These are phyloP conservation scores for Drosophila simulans DNA, from an alignment of 1,140 invertebrate genomes.

Conservation along the genomic window DNA sequence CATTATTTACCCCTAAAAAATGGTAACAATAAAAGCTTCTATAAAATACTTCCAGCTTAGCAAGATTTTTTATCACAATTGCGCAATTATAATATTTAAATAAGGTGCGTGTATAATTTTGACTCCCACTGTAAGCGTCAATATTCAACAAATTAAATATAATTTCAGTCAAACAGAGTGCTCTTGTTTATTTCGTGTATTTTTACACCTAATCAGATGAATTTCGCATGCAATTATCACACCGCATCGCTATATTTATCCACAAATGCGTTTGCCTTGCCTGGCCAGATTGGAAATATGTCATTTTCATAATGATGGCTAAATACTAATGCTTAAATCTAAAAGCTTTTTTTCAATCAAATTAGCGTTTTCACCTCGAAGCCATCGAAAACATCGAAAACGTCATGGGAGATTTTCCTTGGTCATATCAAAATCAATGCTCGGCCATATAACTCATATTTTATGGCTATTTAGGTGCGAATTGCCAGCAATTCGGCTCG, in stretches of 20 bases:
- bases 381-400: not conserved
- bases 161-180: conserved; percentile 19
- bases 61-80: no score
- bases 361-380: conserved; percentile 26
- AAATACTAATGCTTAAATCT: conserved; percentile 9
- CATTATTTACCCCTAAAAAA: no score
- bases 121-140: not conserved
- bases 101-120: not conserved
- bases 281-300: conserved; percentile 38
- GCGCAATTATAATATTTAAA: no score
- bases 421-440: not conserved
- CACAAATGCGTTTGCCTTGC: conserved; percentile 22
- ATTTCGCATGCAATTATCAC: conserved; percentile 48
- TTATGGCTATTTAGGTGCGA: conserved; percentile 23
- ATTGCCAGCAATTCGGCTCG: conserved; percentile 1
- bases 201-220: conserved; percentile 45
- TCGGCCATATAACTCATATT: conserved; percentile 1
- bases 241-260: conserved; percentile 16
- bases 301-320: conserved; percentile 34
- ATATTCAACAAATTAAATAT: conserved; percentile 25
- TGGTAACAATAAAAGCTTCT: no score
- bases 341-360: conserved; percentile 20
- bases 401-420: conserved; percentile 27
- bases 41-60: no score
- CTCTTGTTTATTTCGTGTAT: conserved; percentile 20